A percentile compares a stretch with the other conserved stretches of the same genome.
Conservation (phyloP, 2,113 vertebrate genomes). For the Xiphophorus hellerii region DNA sequence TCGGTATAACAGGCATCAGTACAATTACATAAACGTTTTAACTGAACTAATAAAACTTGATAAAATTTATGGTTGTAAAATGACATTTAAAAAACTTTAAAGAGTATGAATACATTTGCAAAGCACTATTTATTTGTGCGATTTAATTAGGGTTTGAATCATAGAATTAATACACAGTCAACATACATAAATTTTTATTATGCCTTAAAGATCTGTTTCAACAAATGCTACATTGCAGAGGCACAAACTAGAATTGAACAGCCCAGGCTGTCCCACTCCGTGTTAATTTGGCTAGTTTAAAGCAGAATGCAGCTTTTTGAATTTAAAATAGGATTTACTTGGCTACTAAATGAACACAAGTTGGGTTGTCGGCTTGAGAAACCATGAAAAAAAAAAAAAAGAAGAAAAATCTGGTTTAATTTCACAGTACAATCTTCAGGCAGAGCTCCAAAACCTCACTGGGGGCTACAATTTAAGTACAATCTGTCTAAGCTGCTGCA, state of each 20-base stretch:
- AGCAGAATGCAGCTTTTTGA: constrained; percentile 21
- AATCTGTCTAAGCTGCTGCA: constrained; percentile 32
- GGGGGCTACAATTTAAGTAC: constrained; percentile 37
- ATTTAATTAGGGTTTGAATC: too few species aligned
- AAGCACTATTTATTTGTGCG: too few species aligned
- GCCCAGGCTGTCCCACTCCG: background rate
- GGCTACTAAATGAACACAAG: constrained; percentile 20
- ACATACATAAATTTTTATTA: background rate
- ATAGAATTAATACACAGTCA: too few species aligned
- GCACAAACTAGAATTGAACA: background rate
- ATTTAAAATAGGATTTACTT: constrained; percentile 32
- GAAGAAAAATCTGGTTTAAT: constrained; percentile 27
- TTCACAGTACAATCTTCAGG: constrained; percentile 18
- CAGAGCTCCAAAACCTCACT: constrained; percentile 20
- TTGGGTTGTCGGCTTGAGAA: constrained; percentile 12
- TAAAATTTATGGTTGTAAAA: too few species aligned
- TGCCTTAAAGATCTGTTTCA: constrained; percentile 37
- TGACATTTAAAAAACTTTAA: too few species aligned
- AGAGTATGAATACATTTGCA: too few species aligned
- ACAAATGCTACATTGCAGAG: constrained; percentile 19
- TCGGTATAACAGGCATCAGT: too few species aligned
- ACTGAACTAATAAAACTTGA: too few species aligned
- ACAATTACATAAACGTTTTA: too few species aligned
- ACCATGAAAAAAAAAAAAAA: constrained; percentile 4
- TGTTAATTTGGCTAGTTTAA: constrained; percentile 8